Evolutionary conservation across 2,888 invertebrate genomes (phyloP), one percentile per base, ranked within the genome.

Genomic region (Dryadula phaetusa): DNA sequence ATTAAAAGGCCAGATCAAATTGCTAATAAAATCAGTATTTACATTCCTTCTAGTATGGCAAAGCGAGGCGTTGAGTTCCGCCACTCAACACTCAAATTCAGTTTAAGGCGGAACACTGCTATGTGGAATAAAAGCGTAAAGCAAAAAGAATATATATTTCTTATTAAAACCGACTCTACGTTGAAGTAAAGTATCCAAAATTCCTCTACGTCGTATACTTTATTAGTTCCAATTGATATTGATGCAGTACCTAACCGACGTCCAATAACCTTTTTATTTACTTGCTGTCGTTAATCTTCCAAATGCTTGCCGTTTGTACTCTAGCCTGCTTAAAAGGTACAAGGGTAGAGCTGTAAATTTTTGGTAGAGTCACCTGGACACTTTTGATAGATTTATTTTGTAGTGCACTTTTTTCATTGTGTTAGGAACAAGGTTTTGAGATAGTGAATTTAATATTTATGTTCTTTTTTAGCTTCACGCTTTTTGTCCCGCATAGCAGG

Each of bases 221-320:
- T 34, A 32, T 54, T 54, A 20, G 2, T 4, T 34, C 14, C 34
- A 54, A 54, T 54, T 54, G 53, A 54, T 12, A 54, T 18, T 34
- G 34, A 54, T 34, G 54, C 20, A 54, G 18, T 14, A 18, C 18
- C 54, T 18, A 34, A 34, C 54, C 34, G 20, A 32, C 12, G 20
- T 34, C 14, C 34, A 54, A 54, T 54, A 54, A 34, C 32, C 32
- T 34, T 34, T n/a, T 54, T 34, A 54, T 34, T 34, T 54, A 54
- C 14, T 32, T 54, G 6, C 18, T 10, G 14, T 18, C 54, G 20
- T 54, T 34, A 54, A 54, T 54, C 54, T 54, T 54, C 18, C 18
- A 4, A 34, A 10, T 54, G 14, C 53, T 34, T 34, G 20, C 53
- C 10, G 16, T 10, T 2, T 34, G 18, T 32, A 28, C 16, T 6